Percentiles rank a stretch among this genome's conserved stretches.
These are phyloP conservation scores for Hystrix brachyura DNA, from an alignment of 2,113 vertebrate species.

Conservation along the genomic window DNA sequence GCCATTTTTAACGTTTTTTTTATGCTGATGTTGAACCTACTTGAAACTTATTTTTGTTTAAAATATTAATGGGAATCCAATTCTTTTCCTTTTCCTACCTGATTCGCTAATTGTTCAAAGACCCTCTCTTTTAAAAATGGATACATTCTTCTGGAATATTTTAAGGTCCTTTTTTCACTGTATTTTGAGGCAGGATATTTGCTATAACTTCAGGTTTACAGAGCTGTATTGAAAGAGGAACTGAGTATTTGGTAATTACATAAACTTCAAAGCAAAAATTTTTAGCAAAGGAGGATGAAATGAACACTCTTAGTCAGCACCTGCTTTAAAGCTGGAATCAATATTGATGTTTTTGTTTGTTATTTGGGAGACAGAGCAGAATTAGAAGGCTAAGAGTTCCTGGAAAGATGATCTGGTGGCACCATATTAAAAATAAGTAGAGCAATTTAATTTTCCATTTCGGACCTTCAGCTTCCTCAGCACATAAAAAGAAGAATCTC, in stretches of 20 bases:
- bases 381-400: neutral
- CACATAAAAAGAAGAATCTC: neutral
- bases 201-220: slow-evolving; percentile 11
- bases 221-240: slow-evolving; percentile 11
- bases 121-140: neutral
- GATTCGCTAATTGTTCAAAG: slow-evolving; percentile 1
- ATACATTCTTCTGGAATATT: neutral
- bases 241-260: slow-evolving; percentile 56
- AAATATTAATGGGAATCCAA: neutral
- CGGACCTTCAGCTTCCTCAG: neutral
- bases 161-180: neutral
- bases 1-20: slow-evolving; percentile 23
- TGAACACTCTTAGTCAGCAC: neutral
- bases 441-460: neutral
- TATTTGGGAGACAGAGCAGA: neutral
- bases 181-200: neutral
- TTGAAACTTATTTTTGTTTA: slow-evolving; percentile 2
- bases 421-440: neutral
- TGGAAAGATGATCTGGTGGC: neutral
- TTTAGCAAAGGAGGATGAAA: slow-evolving; percentile 32
- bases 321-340: slow-evolving; percentile 58
- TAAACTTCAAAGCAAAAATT: slow-evolving; percentile 58
- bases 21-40: neutral
- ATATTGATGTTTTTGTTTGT: slow-evolving; percentile 64
- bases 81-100: slow-evolving; percentile 12